Evolutionary conservation across 1,140 invertebrate genomes (phyloP).

Genomic region (Caenorhabditis inopinata): DNA sequence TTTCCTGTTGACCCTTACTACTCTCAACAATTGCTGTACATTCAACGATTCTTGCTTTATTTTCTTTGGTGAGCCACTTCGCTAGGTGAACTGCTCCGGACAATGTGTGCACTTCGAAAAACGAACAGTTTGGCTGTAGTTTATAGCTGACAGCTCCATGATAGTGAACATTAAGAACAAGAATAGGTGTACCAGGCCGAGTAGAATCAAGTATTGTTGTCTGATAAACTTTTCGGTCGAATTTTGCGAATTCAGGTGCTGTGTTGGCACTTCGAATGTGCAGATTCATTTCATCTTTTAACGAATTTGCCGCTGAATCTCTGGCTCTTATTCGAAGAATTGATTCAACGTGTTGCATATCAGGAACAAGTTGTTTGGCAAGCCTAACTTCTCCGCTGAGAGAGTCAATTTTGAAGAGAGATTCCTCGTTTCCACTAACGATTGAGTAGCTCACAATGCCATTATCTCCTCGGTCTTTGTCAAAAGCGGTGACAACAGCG

Average conservation of each 20-base stretch:
- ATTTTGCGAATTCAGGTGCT: not conserved
- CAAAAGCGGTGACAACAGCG: conserved; percentile 80
- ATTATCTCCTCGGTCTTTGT: conserved; percentile 85
- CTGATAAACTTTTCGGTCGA: conserved; percentile 34
- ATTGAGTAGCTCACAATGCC: conserved; percentile 85
- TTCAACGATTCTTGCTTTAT: conserved; percentile 30
- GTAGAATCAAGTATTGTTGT: conserved; percentile 14
- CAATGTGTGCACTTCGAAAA: conserved; percentile 41
- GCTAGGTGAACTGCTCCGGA: conserved; percentile 43
- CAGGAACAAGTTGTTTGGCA: not conserved
- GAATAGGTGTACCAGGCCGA: not conserved
- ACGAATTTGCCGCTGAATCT: conserved; percentile 21
- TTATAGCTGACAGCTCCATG: conserved; percentile 31
- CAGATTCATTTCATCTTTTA: not conserved
- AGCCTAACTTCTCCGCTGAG: conserved; percentile 56
- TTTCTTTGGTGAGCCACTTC: conserved; percentile 30
- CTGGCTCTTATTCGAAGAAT: conserved; percentile 49
- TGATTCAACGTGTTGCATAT: conserved; percentile 36
- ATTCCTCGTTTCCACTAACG: conserved; percentile 76
- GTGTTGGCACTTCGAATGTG: not conserved
- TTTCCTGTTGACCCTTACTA: conserved; percentile 49
- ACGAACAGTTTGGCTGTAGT: conserved; percentile 26
- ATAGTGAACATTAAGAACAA: conserved; percentile 19
- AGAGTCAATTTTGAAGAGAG: conserved; percentile 75
- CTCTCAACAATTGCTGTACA: conserved; percentile 45